Evolutionary conservation across 2,888 invertebrate genomes (phyloP).

Genomic region (Calameuta pallipes): DNA sequence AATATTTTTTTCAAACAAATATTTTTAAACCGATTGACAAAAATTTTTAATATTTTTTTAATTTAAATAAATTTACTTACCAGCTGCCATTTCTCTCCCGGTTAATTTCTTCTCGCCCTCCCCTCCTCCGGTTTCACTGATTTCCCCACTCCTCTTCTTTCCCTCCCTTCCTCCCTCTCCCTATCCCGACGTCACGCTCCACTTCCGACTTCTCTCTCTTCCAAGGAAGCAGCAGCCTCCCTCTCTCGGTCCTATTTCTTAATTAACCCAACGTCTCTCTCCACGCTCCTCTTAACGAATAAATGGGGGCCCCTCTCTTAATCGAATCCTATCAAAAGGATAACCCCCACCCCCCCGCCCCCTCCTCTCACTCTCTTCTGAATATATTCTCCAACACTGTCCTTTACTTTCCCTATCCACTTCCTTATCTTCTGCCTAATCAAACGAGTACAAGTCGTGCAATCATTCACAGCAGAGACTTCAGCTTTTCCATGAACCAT

Average conservation of each 20-base stretch:
- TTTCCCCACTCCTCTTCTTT: constrained; percentile 10
- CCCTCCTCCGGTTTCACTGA: constrained; percentile 3
- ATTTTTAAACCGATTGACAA: too few species aligned
- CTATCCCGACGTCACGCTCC: not conserved
- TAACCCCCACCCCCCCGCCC: not conserved
- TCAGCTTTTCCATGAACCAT: not conserved
- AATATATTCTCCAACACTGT: not conserved
- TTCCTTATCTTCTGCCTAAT: not conserved
- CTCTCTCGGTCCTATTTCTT: not conserved
- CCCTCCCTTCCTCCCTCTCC: constrained; percentile 1
- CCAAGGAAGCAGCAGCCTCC: not conserved
- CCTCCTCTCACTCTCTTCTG: not conserved
- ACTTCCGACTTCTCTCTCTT: not conserved
- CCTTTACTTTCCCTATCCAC: not conserved
- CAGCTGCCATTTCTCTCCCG: constrained; percentile 41
- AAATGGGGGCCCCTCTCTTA: not conserved
- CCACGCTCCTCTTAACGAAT: not conserved
- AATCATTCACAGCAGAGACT: not conserved
- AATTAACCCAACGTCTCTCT: not conserved
- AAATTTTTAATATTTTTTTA: too few species aligned
- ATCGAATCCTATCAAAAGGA: not conserved
- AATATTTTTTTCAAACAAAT: too few species aligned
- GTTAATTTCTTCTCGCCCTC: constrained; percentile 1
- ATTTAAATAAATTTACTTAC: constrained; percentile 33
- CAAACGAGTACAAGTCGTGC: not conserved